phyloP scores from a whole-genome alignment of 2,113 vertebrate genomes.

The Sinocyclocheilus anophthalmus region DNA sequence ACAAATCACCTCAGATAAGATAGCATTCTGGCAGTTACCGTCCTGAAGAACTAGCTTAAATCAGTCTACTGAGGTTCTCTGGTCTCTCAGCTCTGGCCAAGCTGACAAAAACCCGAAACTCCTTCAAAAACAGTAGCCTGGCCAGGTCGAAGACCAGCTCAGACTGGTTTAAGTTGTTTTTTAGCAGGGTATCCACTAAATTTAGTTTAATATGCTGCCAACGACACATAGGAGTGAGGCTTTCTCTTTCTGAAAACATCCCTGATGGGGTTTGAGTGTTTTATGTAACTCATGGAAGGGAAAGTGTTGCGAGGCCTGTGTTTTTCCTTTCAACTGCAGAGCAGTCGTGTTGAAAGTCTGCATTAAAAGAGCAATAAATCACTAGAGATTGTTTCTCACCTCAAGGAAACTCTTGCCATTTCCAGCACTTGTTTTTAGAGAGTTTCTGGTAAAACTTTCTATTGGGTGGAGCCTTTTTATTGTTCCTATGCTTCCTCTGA shows the following conservation, averaged over 20 bases:
- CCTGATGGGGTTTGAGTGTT: neutral
- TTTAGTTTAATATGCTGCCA: constrained; percentile 50
- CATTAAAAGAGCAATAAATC: constrained; percentile 64
- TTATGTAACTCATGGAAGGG: neutral
- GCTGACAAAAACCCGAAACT: constrained; percentile 13
- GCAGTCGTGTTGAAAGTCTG: constrained; percentile 53
- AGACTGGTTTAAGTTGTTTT: neutral
- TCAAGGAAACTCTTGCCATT: constrained; percentile 34
- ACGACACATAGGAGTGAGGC: neutral
- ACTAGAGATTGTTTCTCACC: constrained; percentile 37
- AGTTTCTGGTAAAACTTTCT: constrained; percentile 28
- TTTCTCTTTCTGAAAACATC: constrained; percentile 8
- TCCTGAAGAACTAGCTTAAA: neutral
- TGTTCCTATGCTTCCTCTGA: constrained; percentile 15
- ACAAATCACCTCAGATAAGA: constrained; percentile 68
- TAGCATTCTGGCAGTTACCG: constrained; percentile 57
- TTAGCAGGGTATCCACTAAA: neutral
- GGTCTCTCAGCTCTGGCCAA: neutral
- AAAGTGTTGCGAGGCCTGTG: constrained; percentile 21
- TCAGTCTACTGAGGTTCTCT: neutral
- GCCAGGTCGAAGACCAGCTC: neutral
- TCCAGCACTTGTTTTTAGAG: constrained; percentile 25
- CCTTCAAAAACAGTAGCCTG: neutral
- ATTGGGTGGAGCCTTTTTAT: constrained; percentile 37
- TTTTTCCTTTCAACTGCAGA: constrained; percentile 36